Conservation (phyloP, 2,113 vertebrate species). For the Canis aureus region DNA sequence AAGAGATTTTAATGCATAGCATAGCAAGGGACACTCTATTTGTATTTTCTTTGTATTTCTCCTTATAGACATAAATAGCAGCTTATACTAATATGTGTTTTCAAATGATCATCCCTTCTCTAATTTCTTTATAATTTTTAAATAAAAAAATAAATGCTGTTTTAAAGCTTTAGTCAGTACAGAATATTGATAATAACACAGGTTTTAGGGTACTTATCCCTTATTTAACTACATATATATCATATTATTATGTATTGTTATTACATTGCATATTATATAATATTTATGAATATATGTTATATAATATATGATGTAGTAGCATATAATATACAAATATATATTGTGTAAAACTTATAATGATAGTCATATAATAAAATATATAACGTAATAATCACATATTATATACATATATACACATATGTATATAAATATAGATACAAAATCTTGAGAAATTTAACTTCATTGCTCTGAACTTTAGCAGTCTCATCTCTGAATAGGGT, state of each 20-base stretch:
- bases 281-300: neutral
- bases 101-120: neutral
- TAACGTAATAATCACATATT: neutral
- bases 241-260: neutral
- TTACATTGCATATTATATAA: neutral
- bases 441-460: neutral
- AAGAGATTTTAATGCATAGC: neutral
- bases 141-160: neutral
- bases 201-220: neutral
- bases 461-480: neutral
- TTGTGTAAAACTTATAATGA: neutral
- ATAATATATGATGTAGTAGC: neutral
- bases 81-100: neutral
- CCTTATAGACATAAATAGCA: neutral
- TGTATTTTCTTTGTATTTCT: conserved; percentile 34
- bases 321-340: too few relatives aligned
- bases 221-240: neutral
- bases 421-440: neutral
- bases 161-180: neutral
- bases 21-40: neutral
- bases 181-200: neutral
- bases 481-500: neutral
- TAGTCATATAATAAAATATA: neutral
- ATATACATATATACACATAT: too few relatives aligned
- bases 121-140: neutral